Percentiles rank a stretch among this genome's conserved stretches.
Evolutionary conservation across 2,888 invertebrate genomes (phyloP).

Genomic region (Rhagonycha fulva): DNA sequence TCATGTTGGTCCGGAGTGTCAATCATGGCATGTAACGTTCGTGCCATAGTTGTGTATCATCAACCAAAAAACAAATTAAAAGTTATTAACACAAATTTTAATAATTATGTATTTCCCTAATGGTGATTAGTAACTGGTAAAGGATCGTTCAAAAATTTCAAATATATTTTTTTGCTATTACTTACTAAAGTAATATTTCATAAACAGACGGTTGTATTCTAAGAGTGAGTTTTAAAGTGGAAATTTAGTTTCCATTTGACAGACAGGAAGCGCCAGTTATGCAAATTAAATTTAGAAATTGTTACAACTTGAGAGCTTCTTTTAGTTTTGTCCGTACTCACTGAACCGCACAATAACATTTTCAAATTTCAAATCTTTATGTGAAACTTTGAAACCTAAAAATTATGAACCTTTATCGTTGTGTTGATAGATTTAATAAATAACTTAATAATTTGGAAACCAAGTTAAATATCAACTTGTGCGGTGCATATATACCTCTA

Average conservation of each 20-base stretch:
- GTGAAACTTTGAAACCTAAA: background rate
- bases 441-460: constrained; percentile 19
- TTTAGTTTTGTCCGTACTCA: background rate
- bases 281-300: constrained; percentile 55
- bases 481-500: constrained; percentile 49
- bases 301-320: constrained; percentile 41
- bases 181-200: constrained; percentile 1
- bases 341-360: background rate
- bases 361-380: background rate
- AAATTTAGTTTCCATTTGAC: constrained; percentile 48
- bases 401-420: background rate
- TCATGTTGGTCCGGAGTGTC: constrained; percentile 53
- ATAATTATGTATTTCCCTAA: background rate
- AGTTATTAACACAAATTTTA: constrained; percentile 8
- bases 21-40: constrained; percentile 46
- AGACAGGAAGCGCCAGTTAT: constrained; percentile 48
- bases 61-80: constrained; percentile 15
- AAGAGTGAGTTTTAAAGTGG: constrained; percentile 24
- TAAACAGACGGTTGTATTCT: background rate
- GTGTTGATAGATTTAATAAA: background rate
- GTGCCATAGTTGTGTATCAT: constrained; percentile 21
- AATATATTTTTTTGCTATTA: background rate
- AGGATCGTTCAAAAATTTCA: background rate
- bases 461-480: constrained; percentile 52
- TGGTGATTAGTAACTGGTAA: background rate